Conservation (phyloP, 2,113 vertebrate genomes). For the Corvus moneduloides region DNA sequence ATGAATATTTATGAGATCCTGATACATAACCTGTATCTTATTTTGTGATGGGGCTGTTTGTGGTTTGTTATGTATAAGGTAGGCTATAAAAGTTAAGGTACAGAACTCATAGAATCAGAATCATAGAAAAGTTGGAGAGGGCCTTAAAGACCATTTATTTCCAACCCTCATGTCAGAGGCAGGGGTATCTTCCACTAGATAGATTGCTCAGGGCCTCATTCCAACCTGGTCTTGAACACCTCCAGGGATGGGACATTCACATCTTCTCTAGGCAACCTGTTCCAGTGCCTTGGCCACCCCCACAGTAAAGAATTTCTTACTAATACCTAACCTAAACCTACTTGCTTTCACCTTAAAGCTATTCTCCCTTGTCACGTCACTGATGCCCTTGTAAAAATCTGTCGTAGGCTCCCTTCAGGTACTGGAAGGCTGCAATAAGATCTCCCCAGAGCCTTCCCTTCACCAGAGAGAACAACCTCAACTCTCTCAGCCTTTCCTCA, state of each 20-base stretch:
- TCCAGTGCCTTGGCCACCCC: rapidly evolving
- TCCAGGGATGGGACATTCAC: not conserved
- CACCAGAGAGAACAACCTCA: not conserved
- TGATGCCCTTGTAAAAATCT: not conserved
- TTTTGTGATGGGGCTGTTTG: not conserved
- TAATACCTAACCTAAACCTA: not conserved
- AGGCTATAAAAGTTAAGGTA: not conserved
- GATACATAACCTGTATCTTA: not conserved
- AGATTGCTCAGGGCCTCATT: not conserved
- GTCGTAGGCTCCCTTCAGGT: not conserved
- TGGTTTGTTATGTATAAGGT: not conserved
- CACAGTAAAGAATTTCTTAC: not conserved
- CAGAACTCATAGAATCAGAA: not conserved
- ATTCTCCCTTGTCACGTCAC: not conserved
- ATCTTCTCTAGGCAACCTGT: not conserved
- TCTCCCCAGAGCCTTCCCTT: not conserved
- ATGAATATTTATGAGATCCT: not conserved
- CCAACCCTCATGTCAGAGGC: not conserved
- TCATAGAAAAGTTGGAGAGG: not conserved
- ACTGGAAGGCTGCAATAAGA: not conserved
- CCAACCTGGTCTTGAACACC: not conserved
- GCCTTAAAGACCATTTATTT: not conserved
- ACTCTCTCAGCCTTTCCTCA: not conserved
- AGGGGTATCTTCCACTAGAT: not conserved
- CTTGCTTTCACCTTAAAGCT: not conserved